phyloP scores from a whole-genome alignment of 1,140 invertebrate genomes.

The roundworm (Caenorhabditis elegans) region DNA sequence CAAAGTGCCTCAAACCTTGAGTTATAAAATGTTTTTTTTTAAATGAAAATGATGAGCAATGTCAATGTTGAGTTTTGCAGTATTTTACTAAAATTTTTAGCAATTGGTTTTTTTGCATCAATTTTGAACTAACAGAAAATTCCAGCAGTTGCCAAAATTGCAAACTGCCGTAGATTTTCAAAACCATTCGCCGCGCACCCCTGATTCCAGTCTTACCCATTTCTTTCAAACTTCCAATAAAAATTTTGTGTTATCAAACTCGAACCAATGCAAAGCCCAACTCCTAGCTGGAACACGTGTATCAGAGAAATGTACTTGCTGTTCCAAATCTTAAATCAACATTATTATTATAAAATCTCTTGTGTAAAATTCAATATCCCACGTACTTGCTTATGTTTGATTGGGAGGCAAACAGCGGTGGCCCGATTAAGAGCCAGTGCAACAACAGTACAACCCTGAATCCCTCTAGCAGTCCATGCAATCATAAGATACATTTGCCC shows the following conservation, averaged over 20 bases:
- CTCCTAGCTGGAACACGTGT: conserved; percentile 20
- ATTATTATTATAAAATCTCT: neutral
- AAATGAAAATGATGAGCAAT: too few species aligned
- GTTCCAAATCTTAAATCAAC: conserved; percentile 34
- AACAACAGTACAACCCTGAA: conserved; percentile 32
- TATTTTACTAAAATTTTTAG: too few species aligned
- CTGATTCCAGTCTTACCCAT: too few species aligned
- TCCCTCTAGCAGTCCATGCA: conserved; percentile 31
- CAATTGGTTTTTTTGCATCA: too few species aligned
- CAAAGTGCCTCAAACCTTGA: too few species aligned
- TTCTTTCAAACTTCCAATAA: conserved; percentile 33
- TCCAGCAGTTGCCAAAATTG: too few species aligned
- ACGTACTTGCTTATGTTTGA: conserved; percentile 43
- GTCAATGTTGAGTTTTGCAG: too few species aligned
- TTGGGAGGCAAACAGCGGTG: conserved; percentile 36
- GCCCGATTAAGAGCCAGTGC: conserved; percentile 33
- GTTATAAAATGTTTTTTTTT: too few species aligned
- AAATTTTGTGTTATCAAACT: conserved; percentile 34
- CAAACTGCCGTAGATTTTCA: too few species aligned
- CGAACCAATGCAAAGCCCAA: neutral
- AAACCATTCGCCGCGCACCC: too few species aligned
- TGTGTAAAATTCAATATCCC: neutral
- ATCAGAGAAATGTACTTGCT: neutral
- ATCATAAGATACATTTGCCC: conserved; percentile 40
- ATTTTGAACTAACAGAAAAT: too few species aligned